phyloP scores from a whole-genome alignment of 2,797 vertebrate genomes.

The Alosa sapidissima region DNA sequence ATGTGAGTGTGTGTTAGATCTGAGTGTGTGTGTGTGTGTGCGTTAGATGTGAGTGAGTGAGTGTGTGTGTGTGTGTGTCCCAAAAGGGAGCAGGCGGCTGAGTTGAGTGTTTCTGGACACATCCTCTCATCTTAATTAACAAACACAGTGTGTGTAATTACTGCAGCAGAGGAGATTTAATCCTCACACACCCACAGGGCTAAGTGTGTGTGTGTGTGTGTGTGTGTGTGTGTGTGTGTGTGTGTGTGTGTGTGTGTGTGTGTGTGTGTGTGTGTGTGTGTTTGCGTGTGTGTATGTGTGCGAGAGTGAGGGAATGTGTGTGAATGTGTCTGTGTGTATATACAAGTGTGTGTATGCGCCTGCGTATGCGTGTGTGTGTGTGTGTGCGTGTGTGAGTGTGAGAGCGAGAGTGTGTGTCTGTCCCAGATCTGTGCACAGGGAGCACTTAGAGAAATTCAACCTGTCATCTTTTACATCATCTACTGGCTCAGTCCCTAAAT shows the following conservation, averaged over 20 bases:
- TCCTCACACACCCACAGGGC: background rate
- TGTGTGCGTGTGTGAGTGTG: background rate
- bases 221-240: no score
- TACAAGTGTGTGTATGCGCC: no score
- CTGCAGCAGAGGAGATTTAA: background rate
- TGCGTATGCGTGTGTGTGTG: background rate
- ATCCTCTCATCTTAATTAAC: background rate
- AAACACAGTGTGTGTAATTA: background rate
- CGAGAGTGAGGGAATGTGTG: no score
- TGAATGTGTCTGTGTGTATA: no score
- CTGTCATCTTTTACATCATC: slow-evolving; percentile 7
- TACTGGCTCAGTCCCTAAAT: background rate
- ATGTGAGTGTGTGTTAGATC: no score
- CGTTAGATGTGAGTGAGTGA: no score
- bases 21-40: background rate
- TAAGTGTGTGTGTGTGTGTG: background rate
- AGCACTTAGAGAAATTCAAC: background rate
- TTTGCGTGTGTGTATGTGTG: no score
- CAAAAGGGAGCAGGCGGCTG: background rate
- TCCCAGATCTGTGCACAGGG: background rate
- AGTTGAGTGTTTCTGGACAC: background rate
- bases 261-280: no score
- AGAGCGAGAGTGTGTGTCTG: background rate
- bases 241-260: no score
- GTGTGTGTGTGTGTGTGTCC: background rate